phyloP scores from a whole-genome alignment of 2,113 vertebrate genomes.

The Danio rerio region DNA sequence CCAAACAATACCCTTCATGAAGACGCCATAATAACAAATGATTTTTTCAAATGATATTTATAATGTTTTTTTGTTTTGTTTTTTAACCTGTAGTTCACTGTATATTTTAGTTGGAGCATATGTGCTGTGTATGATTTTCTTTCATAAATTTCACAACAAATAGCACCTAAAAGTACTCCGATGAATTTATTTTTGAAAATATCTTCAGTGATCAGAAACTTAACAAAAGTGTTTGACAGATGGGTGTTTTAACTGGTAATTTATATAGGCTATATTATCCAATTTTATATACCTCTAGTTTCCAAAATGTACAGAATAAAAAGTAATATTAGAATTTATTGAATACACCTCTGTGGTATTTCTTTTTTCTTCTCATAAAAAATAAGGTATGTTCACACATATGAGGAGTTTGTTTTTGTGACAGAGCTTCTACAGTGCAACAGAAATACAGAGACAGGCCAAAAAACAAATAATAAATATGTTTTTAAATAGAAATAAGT shows the following conservation, averaged over 20 bases:
- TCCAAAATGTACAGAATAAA: slow-evolving; percentile 12
- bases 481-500: too few relatives aligned
- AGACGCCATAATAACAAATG: slow-evolving; percentile 76
- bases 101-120: background rate
- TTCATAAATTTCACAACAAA: slow-evolving; percentile 3
- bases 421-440: too few relatives aligned
- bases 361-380: background rate
- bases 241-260: background rate
- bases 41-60: slow-evolving; percentile 69
- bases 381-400: too few relatives aligned
- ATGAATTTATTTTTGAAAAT: background rate
- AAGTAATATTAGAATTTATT: background rate
- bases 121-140: background rate
- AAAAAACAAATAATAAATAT: too few relatives aligned
- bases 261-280: background rate
- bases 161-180: background rate
- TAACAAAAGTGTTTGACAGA: background rate
- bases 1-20: slow-evolving; percentile 79
- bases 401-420: too few relatives aligned
- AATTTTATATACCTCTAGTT: background rate
- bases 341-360: background rate
- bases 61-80: too few relatives aligned
- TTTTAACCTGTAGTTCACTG: background rate
- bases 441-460: too few relatives aligned
- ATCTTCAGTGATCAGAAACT: background rate